Conservation (phyloP, 2,113 vertebrate genomes). For the Callipepla squamata region DNA sequence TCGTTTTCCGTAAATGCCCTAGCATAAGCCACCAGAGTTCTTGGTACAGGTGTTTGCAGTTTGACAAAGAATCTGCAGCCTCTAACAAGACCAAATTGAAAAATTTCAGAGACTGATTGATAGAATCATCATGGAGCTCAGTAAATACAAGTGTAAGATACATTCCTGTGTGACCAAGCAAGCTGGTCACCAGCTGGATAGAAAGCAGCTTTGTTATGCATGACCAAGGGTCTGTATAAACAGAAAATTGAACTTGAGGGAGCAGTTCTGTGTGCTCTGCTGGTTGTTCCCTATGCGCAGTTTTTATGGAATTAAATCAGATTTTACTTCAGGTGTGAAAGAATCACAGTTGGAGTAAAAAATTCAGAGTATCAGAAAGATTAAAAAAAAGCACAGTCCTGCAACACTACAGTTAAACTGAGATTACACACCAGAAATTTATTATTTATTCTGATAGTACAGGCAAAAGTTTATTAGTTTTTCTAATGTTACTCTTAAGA, state of each 20-base stretch:
- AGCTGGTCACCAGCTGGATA: background rate
- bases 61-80: background rate
- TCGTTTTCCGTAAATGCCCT: background rate
- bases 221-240: background rate
- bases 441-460: background rate
- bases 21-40: background rate
- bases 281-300: background rate
- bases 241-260: background rate
- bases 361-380: background rate
- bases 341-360: background rate
- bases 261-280: background rate
- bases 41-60: background rate
- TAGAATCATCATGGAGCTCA: background rate
- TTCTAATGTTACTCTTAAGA: background rate
- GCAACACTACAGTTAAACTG: background rate
- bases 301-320: background rate
- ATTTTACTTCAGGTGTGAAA: background rate
- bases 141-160: fast-evolving
- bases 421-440: background rate
- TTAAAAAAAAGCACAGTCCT: fast-evolving
- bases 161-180: background rate
- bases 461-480: background rate
- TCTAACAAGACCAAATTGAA: background rate
- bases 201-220: background rate
- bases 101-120: background rate